Percentiles rank a stretch among this genome's conserved stretches.
Conservation (phyloP, 2,888 invertebrate genomes). For the Helicoverpa assulta region DNA sequence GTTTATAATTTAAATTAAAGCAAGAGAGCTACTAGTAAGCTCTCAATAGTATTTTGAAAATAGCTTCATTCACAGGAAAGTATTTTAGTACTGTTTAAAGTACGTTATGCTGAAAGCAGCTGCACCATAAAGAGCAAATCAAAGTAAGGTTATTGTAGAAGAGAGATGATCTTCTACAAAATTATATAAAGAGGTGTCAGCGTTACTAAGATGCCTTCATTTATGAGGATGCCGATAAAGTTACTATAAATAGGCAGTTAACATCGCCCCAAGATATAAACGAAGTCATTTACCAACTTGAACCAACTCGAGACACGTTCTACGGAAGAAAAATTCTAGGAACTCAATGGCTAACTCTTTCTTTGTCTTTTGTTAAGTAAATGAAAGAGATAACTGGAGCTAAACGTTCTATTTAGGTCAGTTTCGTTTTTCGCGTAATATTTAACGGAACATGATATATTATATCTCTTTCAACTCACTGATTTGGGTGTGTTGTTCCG, state of each 20-base stretch:
- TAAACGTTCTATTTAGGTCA: slow-evolving; percentile 28
- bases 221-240: slow-evolving; percentile 65
- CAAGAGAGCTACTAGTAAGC: too few species aligned
- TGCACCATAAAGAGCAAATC: slow-evolving; percentile 5
- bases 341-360: slow-evolving; percentile 17
- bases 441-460: slow-evolving; percentile 50
- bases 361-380: slow-evolving; percentile 37
- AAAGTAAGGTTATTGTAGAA: slow-evolving; percentile 24
- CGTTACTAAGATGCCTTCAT: slow-evolving; percentile 57
- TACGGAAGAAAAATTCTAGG: slow-evolving; percentile 26
- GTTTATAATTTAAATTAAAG: too few species aligned
- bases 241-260: slow-evolving; percentile 58
- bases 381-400: slow-evolving; percentile 31
- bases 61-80: too few species aligned
- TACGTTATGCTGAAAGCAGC: slow-evolving; percentile 21
- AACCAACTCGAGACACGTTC: slow-evolving; percentile 33
- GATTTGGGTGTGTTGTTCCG: slow-evolving; percentile 38
- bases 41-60: too few species aligned
- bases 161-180: slow-evolving; percentile 39
- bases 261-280: slow-evolving; percentile 57
- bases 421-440: slow-evolving; percentile 43
- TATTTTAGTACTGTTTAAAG: neutral
- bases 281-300: slow-evolving; percentile 52
- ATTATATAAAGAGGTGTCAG: slow-evolving; percentile 41
- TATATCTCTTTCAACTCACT: slow-evolving; percentile 59